A percentile compares a stretch with the other conserved stretches of the same genome.
Evolutionary conservation across 2,888 invertebrate genomes (phyloP).

Genomic region (Thalpophila matura): DNA sequence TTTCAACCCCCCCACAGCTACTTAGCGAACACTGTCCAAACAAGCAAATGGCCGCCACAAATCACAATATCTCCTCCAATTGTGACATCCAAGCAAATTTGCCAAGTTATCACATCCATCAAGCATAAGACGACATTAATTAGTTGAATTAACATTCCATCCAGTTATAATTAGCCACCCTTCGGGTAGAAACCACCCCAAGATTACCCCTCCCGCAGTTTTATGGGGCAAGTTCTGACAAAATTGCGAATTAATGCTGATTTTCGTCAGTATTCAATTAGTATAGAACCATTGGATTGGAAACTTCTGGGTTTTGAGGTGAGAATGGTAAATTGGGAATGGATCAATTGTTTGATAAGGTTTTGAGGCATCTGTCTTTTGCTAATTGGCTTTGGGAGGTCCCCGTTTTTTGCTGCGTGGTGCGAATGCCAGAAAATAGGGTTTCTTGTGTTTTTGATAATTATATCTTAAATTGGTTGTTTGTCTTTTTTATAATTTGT

Average conservation of each 20-base stretch:
- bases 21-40: slow-evolving; percentile 26
- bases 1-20: neutral
- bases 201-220: slow-evolving; percentile 43
- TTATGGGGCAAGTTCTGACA: slow-evolving; percentile 57
- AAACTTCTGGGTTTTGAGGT: slow-evolving; percentile 57
- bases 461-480: too few species aligned
- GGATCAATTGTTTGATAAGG: slow-evolving; percentile 25
- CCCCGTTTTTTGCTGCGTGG: neutral
- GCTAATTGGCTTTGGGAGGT: neutral
- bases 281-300: slow-evolving; percentile 44
- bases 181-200: slow-evolving; percentile 21
- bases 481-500: too few species aligned
- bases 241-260: slow-evolving; percentile 63
- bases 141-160: slow-evolving; percentile 68
- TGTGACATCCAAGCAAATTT: slow-evolving; percentile 54
- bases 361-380: slow-evolving; percentile 11
- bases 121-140: slow-evolving; percentile 67
- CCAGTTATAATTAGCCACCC: slow-evolving; percentile 63
- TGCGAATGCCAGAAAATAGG: too few species aligned
- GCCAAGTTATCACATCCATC: slow-evolving; percentile 65
- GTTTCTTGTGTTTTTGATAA: too few species aligned
- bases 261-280: slow-evolving; percentile 61
- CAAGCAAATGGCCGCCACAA: slow-evolving; percentile 41
- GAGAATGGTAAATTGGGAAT: slow-evolving; percentile 17
- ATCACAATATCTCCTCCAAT: slow-evolving; percentile 42